Evolutionary conservation across 2,113 vertebrate species (phyloP), one percentile per base, ranked within the genome.

Genomic region (Onychostruthus taczanowskii): DNA sequence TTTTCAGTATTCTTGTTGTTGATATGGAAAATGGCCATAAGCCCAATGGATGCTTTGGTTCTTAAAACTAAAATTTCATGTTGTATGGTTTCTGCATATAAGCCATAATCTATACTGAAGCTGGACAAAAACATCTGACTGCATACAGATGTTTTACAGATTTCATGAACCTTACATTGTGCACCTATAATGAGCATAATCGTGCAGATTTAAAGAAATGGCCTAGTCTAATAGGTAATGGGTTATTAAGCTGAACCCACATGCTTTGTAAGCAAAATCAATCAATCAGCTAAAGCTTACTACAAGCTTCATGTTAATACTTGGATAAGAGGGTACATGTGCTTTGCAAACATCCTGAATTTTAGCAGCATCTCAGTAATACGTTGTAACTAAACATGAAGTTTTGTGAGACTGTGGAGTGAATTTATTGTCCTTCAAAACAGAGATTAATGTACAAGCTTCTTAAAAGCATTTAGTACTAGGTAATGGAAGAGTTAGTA

Each of bases 61-160:
- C 52, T 85, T 88, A 83, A 62, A 78, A 49, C 6, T 30, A 18
- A 13, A 33, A 10, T 70, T 82, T 78, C 2, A 1, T 41, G 7
- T 56, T 69, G 3, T 35, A 9, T 66, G 4, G 1, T 53, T 87
- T 92, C 23, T 63, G 2, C 37, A 16, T 77, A 7, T 27, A 52
- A 62, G 4, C 24, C 14, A 73, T 27, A 39, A 13, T 81, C 58
- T 83, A 1, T 93, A 33, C 35, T 87, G 23, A 73, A 92, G 52
- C 16, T 23, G 31, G 11, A 27, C 53, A 62, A 75, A 77, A 69
- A 35, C 11, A 16, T 47, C 41, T 84, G 53, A 80, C 28, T 6
- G 2, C 9, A 33, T 30, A 31, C 3, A 28, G 35, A 15, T n/a
- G 5, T 69, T n/a, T 44, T 53, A 31, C 0, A 0, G 14, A n/a